Conservation (phyloP, 37 sponge, comb jelly and placozoan species). For the Bolinopsis microptera region DNA sequence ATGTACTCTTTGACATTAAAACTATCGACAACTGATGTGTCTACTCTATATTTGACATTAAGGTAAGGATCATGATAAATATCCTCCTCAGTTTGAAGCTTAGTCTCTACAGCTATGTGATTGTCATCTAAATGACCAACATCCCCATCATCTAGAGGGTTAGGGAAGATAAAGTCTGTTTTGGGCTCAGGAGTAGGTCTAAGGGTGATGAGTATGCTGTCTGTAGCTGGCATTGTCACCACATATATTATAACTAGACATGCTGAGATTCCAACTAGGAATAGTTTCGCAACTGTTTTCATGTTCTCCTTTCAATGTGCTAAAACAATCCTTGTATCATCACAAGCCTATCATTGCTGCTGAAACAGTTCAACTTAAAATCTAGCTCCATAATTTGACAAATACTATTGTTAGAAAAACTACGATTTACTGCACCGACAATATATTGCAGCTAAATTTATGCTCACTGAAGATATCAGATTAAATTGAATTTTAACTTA, state of each 20-base stretch:
- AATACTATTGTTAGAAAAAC: no score
- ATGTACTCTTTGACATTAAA: slow-evolving; percentile 9
- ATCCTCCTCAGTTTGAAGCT: neutral
- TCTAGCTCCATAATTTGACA: no score
- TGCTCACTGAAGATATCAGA: no score
- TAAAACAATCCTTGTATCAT: no score
- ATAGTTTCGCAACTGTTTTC: slow-evolving; percentile 46
- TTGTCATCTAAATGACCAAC: neutral
- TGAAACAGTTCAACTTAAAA: no score
- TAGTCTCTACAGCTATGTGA: neutral
- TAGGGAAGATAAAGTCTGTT: slow-evolving; percentile 42
- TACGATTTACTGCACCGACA: no score
- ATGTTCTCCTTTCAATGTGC: no score
- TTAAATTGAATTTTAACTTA: no score
- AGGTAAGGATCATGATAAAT: slow-evolving; percentile 20
- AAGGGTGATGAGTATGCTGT: neutral
- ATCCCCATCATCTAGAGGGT: neutral
- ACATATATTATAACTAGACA: slow-evolving; percentile 26
- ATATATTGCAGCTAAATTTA: no score
- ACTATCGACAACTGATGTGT: neutral
- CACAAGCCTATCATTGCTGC: no score
- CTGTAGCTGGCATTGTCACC: neutral
- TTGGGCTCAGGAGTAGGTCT: neutral
- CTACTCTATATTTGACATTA: neutral
- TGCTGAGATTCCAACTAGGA: neutral